Evolutionary conservation across 2,797 vertebrate genomes (phyloP).

Genomic region (Carduelis carduelis): DNA sequence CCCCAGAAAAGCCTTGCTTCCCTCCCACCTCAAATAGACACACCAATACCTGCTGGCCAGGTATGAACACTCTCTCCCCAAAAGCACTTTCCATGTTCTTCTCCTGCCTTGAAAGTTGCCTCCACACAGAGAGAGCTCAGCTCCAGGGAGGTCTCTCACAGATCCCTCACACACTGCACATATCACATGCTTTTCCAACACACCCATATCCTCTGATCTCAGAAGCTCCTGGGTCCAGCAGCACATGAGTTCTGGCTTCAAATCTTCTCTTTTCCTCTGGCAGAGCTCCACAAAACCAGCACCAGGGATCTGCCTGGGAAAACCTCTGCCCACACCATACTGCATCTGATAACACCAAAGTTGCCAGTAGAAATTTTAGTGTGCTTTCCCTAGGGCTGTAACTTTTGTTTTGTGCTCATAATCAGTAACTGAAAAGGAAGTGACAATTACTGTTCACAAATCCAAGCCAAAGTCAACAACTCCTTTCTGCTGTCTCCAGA

Average conservation of each 20-base stretch:
- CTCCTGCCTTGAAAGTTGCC: background rate
- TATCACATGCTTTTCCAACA: background rate
- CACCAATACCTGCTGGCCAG: background rate
- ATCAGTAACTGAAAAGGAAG: background rate
- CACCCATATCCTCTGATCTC: background rate
- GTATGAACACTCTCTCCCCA: background rate
- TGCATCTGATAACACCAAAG: background rate
- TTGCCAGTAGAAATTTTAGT: background rate
- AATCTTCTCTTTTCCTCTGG: background rate
- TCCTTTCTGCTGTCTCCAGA: background rate
- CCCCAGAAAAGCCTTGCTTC: background rate
- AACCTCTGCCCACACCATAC: background rate
- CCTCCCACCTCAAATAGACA: background rate
- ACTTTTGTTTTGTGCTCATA: background rate
- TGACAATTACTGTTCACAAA: background rate
- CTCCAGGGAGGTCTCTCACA: background rate
- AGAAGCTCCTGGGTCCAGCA: background rate
- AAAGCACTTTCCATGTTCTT: background rate
- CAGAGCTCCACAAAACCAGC: background rate
- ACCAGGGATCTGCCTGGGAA: background rate
- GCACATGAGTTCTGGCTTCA: background rate
- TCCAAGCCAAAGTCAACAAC: constrained; percentile 14
- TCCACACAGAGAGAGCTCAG: background rate
- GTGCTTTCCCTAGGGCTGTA: background rate
- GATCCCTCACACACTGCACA: background rate